Conservation (phyloP, 2,797 vertebrate genomes). For the Bradypus variegatus region DNA sequence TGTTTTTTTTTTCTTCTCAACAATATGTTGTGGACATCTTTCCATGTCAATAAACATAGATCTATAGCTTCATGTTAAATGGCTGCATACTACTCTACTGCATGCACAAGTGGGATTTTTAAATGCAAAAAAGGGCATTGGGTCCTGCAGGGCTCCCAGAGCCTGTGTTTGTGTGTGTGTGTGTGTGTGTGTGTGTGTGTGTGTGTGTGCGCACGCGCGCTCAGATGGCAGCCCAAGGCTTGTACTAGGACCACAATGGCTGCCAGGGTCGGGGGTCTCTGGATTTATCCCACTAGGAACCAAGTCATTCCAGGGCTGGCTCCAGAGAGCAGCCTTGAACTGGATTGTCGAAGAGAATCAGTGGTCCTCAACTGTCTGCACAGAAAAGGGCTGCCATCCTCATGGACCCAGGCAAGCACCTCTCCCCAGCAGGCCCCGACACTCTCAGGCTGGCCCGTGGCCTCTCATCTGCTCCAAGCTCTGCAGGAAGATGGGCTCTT, state of each 20-base stretch:
- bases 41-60: conserved; percentile 50
- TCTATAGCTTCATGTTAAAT: neutral
- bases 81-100: neutral
- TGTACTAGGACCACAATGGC: neutral
- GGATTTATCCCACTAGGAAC: neutral
- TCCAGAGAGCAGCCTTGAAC: neutral
- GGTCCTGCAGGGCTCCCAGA: fast-evolving
- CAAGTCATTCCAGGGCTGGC: neutral
- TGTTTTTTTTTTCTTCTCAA: conserved; percentile 6
- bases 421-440: neutral
- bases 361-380: neutral
- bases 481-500: neutral
- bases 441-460: neutral
- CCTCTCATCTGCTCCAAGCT: neutral
- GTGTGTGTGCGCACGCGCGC: neutral
- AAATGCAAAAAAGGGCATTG: neutral
- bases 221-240: neutral
- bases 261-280: fast-evolving
- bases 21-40: conserved; percentile 61
- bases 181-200: neutral
- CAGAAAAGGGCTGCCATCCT: neutral
- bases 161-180: neutral
- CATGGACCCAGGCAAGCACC: too few relatives aligned
- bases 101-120: neutral
- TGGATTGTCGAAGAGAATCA: fast-evolving